Base-by-base conservation (phyloP, 2,113 vertebrate species). In the Aptenodytes patagonicus region DNA sequence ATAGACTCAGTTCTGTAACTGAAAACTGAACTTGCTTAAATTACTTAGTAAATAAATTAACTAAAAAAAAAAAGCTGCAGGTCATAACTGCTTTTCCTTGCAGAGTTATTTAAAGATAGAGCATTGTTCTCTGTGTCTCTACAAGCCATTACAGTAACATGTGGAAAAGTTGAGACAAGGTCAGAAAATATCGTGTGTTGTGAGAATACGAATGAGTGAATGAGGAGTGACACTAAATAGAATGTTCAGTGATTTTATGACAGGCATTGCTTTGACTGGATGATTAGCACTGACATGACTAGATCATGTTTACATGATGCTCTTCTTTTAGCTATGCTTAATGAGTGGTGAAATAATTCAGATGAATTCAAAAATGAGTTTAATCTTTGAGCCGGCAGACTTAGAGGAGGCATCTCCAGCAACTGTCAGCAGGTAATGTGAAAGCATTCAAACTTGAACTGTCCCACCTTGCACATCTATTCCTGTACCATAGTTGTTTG, bases 281-380 rank as follows among this genome's bases (percentile, higher is more conserved):
- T 31, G 7, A 54, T 85, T 44, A 83, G 28, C 47, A 55, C 29
- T 95, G 90, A 71, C 69, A 28, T 51, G 69, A 83, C 32, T 62
- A 73, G 24, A 70, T 62, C 47, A 20, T 71, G 47, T 79, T 89
- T 88, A 58, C 18, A 2, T 87, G 76, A 61, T 96, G 51, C 34
- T 90, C 65, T 79, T 76, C 78, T 98, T 97, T 55, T 81, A 99
- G 99, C 97, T 99, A 17, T 99, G 99, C 95, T 96, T 99, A 71
- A 99, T 99, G 99, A 99, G 99, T 83, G 99, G 99, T 31, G 99
- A 99, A 97, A 99, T 99, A 93, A 99, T 99, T 94, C 99, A 99
- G 97, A 99, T 99, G 99, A 99, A 94, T 94, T 14, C 98, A 57
- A 99, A 99, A 96, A 99, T 99, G 99, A 99, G 98, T 94, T 97